Conservation (phyloP, 1,140 invertebrate genomes). For the Maniola jurtina region DNA sequence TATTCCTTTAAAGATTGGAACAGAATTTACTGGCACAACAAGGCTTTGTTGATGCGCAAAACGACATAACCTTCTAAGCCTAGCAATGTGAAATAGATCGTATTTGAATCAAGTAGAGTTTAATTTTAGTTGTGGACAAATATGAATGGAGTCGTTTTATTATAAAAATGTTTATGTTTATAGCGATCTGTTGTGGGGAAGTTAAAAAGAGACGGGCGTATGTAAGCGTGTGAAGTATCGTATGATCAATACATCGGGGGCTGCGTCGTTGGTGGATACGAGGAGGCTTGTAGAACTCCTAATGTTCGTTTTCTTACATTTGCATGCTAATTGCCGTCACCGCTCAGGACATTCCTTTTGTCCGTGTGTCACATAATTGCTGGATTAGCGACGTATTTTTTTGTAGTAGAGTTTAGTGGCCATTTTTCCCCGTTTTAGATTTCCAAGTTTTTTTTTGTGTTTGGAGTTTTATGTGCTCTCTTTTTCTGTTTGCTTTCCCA, state of each 20-base stretch:
- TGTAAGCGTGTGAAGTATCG: slow-evolving; percentile 71
- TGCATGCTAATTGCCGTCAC: slow-evolving; percentile 73
- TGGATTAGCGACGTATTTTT: slow-evolving; percentile 51
- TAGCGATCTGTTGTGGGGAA: slow-evolving; percentile 71
- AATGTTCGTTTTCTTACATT: slow-evolving; percentile 78
- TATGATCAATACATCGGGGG: slow-evolving; percentile 69
- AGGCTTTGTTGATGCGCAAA: slow-evolving; percentile 32
- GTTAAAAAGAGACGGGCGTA: slow-evolving; percentile 75
- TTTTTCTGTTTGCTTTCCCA: not conserved
- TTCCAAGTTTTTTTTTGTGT: slow-evolving; percentile 13
- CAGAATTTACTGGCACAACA: slow-evolving; percentile 74
- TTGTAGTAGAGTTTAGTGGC: slow-evolving; percentile 38
- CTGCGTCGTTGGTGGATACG: slow-evolving; percentile 50
- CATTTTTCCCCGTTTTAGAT: slow-evolving; percentile 10
- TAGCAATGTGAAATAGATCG: not conserved
- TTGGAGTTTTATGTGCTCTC: not conserved
- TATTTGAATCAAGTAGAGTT: not conserved
- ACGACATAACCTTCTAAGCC: slow-evolving; percentile 25
- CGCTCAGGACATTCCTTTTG: slow-evolving; percentile 63
- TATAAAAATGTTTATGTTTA: slow-evolving; percentile 69
- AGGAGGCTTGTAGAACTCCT: slow-evolving; percentile 28
- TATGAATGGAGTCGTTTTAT: slow-evolving; percentile 41
- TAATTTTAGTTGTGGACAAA: slow-evolving; percentile 11
- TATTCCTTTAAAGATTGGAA: slow-evolving; percentile 74
- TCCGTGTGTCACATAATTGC: slow-evolving; percentile 61